Evolutionary conservation across 2,888 invertebrate genomes (phyloP), one percentile per base, ranked within the genome.

Genomic region (Sphecodes monilicornis): DNA sequence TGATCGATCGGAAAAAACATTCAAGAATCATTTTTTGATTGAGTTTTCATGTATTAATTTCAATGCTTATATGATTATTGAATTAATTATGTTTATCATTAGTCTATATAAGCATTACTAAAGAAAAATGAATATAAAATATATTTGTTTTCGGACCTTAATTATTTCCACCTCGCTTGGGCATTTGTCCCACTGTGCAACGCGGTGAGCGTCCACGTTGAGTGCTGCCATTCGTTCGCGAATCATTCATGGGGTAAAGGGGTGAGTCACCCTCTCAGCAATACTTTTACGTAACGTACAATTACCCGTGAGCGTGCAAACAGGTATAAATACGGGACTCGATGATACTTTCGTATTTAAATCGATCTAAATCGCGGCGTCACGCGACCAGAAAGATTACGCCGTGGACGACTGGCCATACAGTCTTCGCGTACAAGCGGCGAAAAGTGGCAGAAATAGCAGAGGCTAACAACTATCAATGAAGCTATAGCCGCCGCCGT

Each of bases 261-360:
- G 66, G 11, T 68, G 66, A 68, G n/a, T 68, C 66, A 68, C 66
- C 66, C 66, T 39, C 1, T 11, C 10, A 1, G 18, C 36, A n/a
- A 68, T 5, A n/a, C 66, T n/a, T 39, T 46, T 60, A 36, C 41
- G 74, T 46, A 68, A 68, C 36, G 60, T 43, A 36, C 76, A 68
- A 69, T 76, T 71, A 77, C 71, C 22, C 3, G 71, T n/a, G 36
- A 60, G 60, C 41, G 70, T 39, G 76, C 54, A 43, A 66, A 41
- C 68, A 68, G 50, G 71, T 76, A 64, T 76, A 80, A 76, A 80
- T 70, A 71, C 77, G 64, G 6, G 43, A 18, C 22, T 16, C 46
- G 36, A 71, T 39, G 71, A 77, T 41, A 71, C 69, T 57, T 73
- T 54, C 71, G 68, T 68, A 72, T 84, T 78, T 75, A 57, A 68